Evolutionary conservation across 2,113 vertebrate genomes (phyloP).

Genomic region (Poeciliopsis retropinna): DNA sequence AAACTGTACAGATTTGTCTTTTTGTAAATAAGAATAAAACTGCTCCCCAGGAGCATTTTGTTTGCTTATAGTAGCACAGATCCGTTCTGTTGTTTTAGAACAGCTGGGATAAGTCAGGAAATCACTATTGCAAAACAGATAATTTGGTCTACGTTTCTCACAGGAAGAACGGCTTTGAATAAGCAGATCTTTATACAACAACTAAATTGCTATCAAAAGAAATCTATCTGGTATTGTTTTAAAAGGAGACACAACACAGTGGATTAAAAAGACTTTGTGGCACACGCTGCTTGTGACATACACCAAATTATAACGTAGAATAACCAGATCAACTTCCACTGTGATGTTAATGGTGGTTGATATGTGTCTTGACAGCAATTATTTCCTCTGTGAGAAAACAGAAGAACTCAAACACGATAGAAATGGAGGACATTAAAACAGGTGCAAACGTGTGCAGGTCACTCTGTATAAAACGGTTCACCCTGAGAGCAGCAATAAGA

Average conservation of each 20-base stretch:
- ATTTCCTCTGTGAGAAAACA: too few relatives aligned
- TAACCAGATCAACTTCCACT: neutral
- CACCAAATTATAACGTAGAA: too few relatives aligned
- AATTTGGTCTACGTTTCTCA: neutral
- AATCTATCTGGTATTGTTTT: neutral
- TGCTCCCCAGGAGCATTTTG: constrained; percentile 11
- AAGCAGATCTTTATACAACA: neutral
- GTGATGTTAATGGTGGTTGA: too few relatives aligned
- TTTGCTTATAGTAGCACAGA: constrained; percentile 8
- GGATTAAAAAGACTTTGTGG: neutral
- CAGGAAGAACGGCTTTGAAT: neutral
- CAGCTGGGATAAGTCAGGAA: neutral
- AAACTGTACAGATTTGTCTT: too few relatives aligned
- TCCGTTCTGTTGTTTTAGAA: constrained; percentile 6
- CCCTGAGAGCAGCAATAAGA: neutral
- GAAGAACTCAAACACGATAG: too few relatives aligned
- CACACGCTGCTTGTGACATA: neutral
- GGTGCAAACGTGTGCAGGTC: neutral
- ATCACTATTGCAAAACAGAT: neutral
- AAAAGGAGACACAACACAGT: neutral
- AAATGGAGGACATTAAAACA: too few relatives aligned
- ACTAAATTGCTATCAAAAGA: neutral
- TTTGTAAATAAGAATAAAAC: neutral
- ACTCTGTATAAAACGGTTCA: neutral
- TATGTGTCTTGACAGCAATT: too few relatives aligned